A percentile compares a stretch with the other conserved stretches of the same genome.
These are phyloP conservation scores for Mesorhabditis sp. DNA, from an alignment of 2,888 invertebrate genomes.

Conservation along the genomic window DNA sequence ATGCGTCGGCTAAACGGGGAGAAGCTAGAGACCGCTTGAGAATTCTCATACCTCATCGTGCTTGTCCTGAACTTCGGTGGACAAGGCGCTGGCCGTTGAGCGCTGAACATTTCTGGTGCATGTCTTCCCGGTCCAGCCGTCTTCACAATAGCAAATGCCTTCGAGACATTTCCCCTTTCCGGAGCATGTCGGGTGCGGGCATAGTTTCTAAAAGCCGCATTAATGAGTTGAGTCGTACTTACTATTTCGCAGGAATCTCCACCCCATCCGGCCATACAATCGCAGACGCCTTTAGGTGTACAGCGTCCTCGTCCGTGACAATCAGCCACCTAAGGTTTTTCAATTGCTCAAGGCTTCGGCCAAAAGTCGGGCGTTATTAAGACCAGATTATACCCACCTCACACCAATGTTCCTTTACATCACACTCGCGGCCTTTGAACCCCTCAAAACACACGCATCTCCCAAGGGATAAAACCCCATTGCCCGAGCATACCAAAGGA, in stretches of 20 bases:
- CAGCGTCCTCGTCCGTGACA: constrained; percentile 95
- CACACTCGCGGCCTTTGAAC: constrained; percentile 75
- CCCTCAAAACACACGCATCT: constrained; percentile 33
- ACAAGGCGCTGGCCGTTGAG: neutral
- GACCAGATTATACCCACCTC: constrained; percentile 67
- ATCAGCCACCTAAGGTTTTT: constrained; percentile 70
- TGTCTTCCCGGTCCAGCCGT: constrained; percentile 90
- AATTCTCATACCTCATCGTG: neutral
- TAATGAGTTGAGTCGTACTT: neutral
- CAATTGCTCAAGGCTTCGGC: too few relatives aligned
- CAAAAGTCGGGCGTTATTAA: neutral
- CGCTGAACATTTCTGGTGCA: constrained; percentile 62
- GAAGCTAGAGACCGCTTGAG: too few relatives aligned
- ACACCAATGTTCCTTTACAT: constrained; percentile 87
- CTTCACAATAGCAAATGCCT: constrained; percentile 85
- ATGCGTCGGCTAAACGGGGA: neutral
- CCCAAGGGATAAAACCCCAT: constrained; percentile 79
- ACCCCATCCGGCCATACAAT: constrained; percentile 67
- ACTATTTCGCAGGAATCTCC: constrained; percentile 42
- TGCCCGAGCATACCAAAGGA: constrained; percentile 90
- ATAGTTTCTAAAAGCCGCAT: constrained; percentile 18
- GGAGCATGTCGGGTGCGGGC: constrained; percentile 78
- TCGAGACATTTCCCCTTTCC: constrained; percentile 90
- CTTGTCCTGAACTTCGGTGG: neutral
- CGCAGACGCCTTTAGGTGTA: constrained; percentile 80